Conservation (phyloP, 2,113 vertebrate species). For the Ammodytes marinus region DNA sequence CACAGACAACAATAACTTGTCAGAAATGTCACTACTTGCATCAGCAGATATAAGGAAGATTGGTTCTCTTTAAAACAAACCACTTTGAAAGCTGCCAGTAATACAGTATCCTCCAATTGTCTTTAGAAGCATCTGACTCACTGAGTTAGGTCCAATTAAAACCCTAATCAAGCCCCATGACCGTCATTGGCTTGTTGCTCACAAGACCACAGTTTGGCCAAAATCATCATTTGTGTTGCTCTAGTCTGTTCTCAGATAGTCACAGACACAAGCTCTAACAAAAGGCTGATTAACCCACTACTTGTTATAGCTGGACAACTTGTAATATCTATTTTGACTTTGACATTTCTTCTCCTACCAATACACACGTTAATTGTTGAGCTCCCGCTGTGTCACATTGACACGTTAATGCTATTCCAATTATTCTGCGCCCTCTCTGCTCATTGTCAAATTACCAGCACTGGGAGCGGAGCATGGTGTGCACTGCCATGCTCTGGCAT, state of each 20-base stretch:
- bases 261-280: conserved; percentile 66
- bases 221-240: conserved; percentile 48
- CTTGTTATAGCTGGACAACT: conserved; percentile 50
- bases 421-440: conserved; percentile 76
- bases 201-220: conserved; percentile 39
- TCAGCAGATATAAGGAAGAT: conserved; percentile 17
- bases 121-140: conserved; percentile 42
- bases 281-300: conserved; percentile 76
- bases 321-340: conserved; percentile 59
- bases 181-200: conserved; percentile 42
- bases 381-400: conserved; percentile 71
- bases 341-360: conserved; percentile 32
- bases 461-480: conserved; percentile 62
- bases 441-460: conserved; percentile 78
- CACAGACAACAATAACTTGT: neutral
- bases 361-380: conserved; percentile 63
- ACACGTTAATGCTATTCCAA: conserved; percentile 81
- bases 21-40: conserved; percentile 17
- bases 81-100: conserved; percentile 28
- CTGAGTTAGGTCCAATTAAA: conserved; percentile 53
- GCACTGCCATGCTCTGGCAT: conserved; percentile 70
- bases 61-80: conserved; percentile 10
- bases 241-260: conserved; percentile 42
- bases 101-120: conserved; percentile 19
- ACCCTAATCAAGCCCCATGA: conserved; percentile 32